Conservation (phyloP, 1,140 invertebrate genomes). For the Ctenoplectra terminalis region DNA sequence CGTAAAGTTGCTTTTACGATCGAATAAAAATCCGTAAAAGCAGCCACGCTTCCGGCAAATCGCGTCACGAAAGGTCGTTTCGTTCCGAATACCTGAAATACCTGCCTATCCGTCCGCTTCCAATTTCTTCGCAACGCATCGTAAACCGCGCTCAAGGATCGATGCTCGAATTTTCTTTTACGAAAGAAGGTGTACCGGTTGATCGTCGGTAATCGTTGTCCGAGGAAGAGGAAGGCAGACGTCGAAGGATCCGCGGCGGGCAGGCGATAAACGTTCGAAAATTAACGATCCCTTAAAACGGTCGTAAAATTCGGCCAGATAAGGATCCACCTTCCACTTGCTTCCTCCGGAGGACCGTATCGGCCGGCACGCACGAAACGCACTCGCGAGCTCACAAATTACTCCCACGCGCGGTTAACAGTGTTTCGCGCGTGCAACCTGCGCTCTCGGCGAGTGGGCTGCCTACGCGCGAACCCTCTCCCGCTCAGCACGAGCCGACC, state of each 20-base stretch:
- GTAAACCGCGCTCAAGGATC: neutral
- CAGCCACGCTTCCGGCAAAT: slow-evolving; percentile 3
- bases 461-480: slow-evolving; percentile 18
- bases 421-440: slow-evolving; percentile 52
- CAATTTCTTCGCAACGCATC: neutral
- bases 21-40: neutral
- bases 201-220: neutral
- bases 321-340: slow-evolving; percentile 67
- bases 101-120: too few relatives aligned
- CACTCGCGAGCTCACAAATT: slow-evolving; percentile 64
- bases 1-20: slow-evolving; percentile 23
- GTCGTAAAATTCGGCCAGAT: slow-evolving; percentile 70
- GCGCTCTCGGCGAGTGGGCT: slow-evolving; percentile 24
- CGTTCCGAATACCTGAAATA: neutral
- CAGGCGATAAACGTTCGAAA: slow-evolving; percentile 58
- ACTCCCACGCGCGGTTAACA: slow-evolving; percentile 58
- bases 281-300: slow-evolving; percentile 73
- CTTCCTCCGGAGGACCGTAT: slow-evolving; percentile 40
- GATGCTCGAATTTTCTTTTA: neutral
- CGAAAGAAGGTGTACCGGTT: too few relatives aligned
- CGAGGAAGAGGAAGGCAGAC: too few relatives aligned
- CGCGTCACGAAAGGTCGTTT: slow-evolving; percentile 18
- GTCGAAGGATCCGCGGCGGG: neutral
- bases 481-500: neutral
- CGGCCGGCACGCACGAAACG: slow-evolving; percentile 53